These are phyloP conservation scores for Hydrolagus colliei DNA, from an alignment of 2,797 vertebrate species.

Conservation along the genomic window DNA sequence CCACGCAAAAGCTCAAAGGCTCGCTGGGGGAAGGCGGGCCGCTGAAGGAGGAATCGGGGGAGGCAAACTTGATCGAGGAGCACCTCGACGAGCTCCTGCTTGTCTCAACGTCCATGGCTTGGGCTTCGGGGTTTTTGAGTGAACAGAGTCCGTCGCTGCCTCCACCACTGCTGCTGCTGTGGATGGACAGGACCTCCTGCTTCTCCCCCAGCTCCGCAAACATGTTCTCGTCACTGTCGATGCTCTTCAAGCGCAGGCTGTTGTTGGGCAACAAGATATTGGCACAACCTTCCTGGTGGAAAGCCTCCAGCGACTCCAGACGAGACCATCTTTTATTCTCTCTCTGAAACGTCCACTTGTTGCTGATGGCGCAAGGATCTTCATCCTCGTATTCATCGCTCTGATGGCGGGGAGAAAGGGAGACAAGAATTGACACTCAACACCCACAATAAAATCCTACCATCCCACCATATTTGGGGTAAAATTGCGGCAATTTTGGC, in stretches of 20 bases:
- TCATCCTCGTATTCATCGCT: slow-evolving; percentile 63
- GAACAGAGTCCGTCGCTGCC: slow-evolving; percentile 59
- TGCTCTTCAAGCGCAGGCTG: slow-evolving; percentile 43
- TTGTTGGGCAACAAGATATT: slow-evolving; percentile 38
- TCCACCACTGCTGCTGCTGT: slow-evolving; percentile 64
- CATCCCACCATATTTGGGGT: background rate
- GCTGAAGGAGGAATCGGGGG: slow-evolving; percentile 52
- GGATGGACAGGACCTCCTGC: slow-evolving; percentile 62
- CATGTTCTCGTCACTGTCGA: slow-evolving; percentile 37
- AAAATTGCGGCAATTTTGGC: background rate
- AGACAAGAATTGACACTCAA: background rate
- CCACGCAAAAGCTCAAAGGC: slow-evolving; percentile 43
- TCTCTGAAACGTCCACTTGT: slow-evolving; percentile 68
- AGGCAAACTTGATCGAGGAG: slow-evolving; percentile 52
- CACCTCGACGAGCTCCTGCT: slow-evolving; percentile 59
- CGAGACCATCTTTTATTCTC: slow-evolving; percentile 61
- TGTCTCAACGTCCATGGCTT: slow-evolving; percentile 46
- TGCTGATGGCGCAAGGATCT: slow-evolving; percentile 73
- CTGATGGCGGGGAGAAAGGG: slow-evolving; percentile 48
- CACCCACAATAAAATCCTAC: background rate
- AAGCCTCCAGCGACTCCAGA: slow-evolving; percentile 42
- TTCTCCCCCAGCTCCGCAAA: slow-evolving; percentile 47
- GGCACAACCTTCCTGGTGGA: slow-evolving; percentile 37
- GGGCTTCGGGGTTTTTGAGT: slow-evolving; percentile 42
- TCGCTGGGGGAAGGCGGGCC: slow-evolving; percentile 53